Evolutionary conservation across 2,888 invertebrate genomes (phyloP), one percentile per base, ranked within the genome.

Genomic region (Cerastis leucographa): DNA sequence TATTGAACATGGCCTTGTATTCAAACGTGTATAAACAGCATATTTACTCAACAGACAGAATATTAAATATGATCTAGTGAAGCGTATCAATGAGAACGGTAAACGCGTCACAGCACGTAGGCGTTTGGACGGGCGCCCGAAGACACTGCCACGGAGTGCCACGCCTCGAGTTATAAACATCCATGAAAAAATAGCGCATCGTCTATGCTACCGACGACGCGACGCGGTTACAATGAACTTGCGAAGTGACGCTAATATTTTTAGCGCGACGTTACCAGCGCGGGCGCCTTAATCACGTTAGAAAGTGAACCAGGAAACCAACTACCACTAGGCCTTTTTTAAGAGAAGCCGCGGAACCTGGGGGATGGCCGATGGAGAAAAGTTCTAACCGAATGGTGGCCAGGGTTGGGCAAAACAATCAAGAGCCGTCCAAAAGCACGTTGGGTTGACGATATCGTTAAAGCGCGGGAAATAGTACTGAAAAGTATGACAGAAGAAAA

Each of bases 41-140:
- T 71, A 71, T 82, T 85, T 70, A 78, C 78, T 66, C 49, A 42
- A 83, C 42, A 61, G 65, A 72, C 68, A 44, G 86, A 83, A 86
- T 78, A 78, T 84, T 74, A 72, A 86, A 84, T 78, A 76, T 79
- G 42, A 76, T 87, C 78, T 78, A 76, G 87, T 87, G 35, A 66
- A 77, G 79, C 78, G 78, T 80, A 84, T 85, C 85, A 85, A 87
- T 89, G 87, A 83, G 84, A 84, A 85, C 87, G 72, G 81, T 78
- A 65, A 76, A 56, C 68, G 74, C 84, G 84, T 85, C 86, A 88
- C 68, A 74, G 67, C 65, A 44, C 67, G 91, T 91, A 79, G 94
- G 94, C 86, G 94, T 83, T 93, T 94, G 94, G 94, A 88, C 59
- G n/a, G 49, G 49, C 80, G 94, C 94, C 94, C 92, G 80, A 75